Evolutionary conservation across 53 echinoderm and acorn worm genomes (phyloP).

Genomic region (Echinometra lucunter): DNA sequence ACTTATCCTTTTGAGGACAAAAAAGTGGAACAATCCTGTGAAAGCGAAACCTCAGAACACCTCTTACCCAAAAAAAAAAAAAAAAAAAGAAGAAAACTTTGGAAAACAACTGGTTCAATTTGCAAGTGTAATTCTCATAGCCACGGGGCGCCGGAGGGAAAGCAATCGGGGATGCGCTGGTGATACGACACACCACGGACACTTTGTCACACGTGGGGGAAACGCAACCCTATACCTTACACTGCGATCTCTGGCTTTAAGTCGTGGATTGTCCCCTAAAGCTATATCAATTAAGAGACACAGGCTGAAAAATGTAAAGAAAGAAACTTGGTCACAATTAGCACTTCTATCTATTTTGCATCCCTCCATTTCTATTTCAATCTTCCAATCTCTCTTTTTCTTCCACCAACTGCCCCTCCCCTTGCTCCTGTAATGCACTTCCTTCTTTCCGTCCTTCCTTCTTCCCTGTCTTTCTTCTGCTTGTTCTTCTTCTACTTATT

Average conservation of each 20-base stretch:
- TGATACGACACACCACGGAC: conserved; percentile 20
- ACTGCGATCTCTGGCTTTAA: not conserved
- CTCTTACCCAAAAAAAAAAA: not conserved
- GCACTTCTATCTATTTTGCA: conserved; percentile 19
- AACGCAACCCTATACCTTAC: conserved; percentile 37
- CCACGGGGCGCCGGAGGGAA: conserved; percentile 24
- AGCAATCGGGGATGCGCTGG: conserved; percentile 32
- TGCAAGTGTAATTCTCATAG: conserved; percentile 63
- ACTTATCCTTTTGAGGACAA: not conserved
- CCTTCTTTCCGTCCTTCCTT: not conserved
- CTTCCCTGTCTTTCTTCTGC: not conserved
- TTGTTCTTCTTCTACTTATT: not conserved
- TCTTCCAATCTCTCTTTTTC: not conserved
- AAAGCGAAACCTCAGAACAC: conserved; percentile 12
- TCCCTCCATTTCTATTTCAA: not conserved
- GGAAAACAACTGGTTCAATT: conserved; percentile 57
- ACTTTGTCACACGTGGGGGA: conserved; percentile 43
- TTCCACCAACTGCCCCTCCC: not conserved
- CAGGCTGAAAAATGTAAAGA: not conserved
- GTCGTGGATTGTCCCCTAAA: conserved; percentile 36
- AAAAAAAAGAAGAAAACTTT: conserved; percentile 8
- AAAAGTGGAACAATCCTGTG: not conserved
- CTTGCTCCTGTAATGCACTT: not conserved
- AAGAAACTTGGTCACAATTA: conserved; percentile 51
- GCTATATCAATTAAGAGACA: conserved; percentile 71